These are phyloP conservation scores for Adelphocoris suturalis DNA, from an alignment of 2,888 invertebrate species.

Conservation along the genomic window DNA sequence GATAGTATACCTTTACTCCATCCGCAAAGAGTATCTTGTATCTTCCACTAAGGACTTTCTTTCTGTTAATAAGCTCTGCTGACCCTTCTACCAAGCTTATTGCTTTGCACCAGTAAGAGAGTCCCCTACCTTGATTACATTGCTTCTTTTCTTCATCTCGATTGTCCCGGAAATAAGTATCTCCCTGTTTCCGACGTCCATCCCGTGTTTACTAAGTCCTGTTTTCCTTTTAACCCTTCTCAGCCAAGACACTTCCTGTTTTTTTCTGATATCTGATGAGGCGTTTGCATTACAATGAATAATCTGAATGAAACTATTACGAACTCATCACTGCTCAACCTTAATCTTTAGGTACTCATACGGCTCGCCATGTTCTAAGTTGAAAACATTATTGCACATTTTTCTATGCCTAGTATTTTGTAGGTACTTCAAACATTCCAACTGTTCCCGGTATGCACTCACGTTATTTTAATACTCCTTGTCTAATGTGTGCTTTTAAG, in stretches of 20 bases:
- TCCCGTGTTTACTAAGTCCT: conserved; percentile 51
- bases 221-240: neutral
- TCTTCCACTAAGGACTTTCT: neutral
- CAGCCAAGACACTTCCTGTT: neutral
- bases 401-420: too few species aligned
- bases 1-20: conserved; percentile 46
- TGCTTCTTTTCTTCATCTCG: conserved; percentile 53
- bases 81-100: conserved; percentile 47
- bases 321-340: too few species aligned
- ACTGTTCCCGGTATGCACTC: too few species aligned
- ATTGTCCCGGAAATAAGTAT: conserved; percentile 46
- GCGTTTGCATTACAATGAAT: too few species aligned
- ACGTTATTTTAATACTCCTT: too few species aligned
- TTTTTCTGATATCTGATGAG: neutral
- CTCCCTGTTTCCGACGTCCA: neutral
- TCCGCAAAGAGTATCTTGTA: neutral
- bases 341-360: too few species aligned
- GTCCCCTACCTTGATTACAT: conserved; percentile 44
- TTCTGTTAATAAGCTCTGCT: conserved; percentile 28
- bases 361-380: too few species aligned
- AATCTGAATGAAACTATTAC: too few species aligned
- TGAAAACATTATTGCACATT: too few species aligned
- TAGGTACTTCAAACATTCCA: too few species aligned
- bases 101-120: conserved; percentile 26
- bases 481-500: too few species aligned